Base-by-base conservation (phyloP, 2,113 vertebrate species). In the Apodemus sylvaticus region DNA sequence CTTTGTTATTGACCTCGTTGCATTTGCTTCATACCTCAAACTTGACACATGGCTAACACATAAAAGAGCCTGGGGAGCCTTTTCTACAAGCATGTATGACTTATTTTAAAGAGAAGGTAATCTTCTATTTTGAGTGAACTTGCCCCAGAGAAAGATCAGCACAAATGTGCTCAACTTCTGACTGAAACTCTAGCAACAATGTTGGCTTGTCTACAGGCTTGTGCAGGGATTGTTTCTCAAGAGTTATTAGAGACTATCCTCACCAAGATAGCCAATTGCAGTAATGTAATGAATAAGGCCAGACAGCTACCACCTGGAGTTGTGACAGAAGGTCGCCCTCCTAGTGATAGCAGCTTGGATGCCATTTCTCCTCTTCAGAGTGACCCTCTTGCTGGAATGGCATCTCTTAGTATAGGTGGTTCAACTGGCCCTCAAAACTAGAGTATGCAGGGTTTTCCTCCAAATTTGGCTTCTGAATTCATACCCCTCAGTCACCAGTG, bases 1-100 rank as follows among this genome's bases (percentile, higher is more conserved):
- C 98, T 99, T 99, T 99, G 99, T 99, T 98, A 99, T 99, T 99
- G 99, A 99, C 98, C 99, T 99, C 98, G 99, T 99, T 99, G 99
- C 99, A 99, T 99, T 99, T 98, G 99, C 99, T 97, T 99, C 99
- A 98, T 99, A 99, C 99, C 99, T 99, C 99, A 99, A 99, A 99
- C 99, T 99, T 98, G 99, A 99, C 98, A 99, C 99, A 98, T 99
- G 99, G 99, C 99, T 99, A 98, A 99, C 99, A 99, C 99, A 99
- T 99, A 98, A 99, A 99, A 98, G 99, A 99, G 97, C 99, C 99
- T 95, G 99, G 99, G 99, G 99, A 99, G 98, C 99, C 99, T 90
- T 99, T 99, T 97, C 99, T 99, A 98, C 99, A 99, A 98, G 99
- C 99, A 2, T 99, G 99, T 93, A 99, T 99, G 98, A 99, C 99